Evolutionary conservation across 2,888 invertebrate genomes (phyloP).

Genomic region (Atherix ibis): DNA sequence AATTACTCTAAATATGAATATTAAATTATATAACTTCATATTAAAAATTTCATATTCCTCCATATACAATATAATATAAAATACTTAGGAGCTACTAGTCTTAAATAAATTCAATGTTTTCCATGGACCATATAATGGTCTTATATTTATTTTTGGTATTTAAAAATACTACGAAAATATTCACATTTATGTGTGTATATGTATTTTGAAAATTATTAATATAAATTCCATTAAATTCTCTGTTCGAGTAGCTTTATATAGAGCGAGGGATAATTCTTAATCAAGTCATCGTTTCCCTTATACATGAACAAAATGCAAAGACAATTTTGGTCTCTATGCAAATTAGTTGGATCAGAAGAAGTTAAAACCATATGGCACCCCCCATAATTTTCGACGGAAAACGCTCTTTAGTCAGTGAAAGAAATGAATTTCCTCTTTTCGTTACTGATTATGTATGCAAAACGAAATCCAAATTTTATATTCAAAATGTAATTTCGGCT

Average conservation of each 20-base stretch:
- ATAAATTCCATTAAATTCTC: background rate
- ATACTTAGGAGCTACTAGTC: no score
- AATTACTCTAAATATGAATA: no score
- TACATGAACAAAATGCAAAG: background rate
- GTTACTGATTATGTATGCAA: constrained; percentile 4
- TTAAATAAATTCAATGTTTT: no score
- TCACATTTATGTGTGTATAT: background rate
- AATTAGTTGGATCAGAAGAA: constrained; percentile 3
- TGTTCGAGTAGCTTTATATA: no score
- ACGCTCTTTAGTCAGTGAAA: background rate
- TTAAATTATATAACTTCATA: no score
- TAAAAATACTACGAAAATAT: constrained; percentile 4
- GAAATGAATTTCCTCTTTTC: background rate
- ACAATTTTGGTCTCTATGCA: constrained; percentile 4
- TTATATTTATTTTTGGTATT: no score
- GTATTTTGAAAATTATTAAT: no score
- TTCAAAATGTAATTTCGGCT: constrained; percentile 4
- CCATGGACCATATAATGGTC: no score
- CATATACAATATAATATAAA: no score
- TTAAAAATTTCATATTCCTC: no score
- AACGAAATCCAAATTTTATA: constrained; percentile 5
- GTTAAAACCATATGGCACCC: constrained; percentile 6
- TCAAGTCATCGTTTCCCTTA: constrained; percentile 1
- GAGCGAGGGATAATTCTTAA: constrained; percentile 3
- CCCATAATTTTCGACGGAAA: constrained; percentile 5